Conservation (phyloP, 2,113 vertebrate genomes). For the Pongo abelii region DNA sequence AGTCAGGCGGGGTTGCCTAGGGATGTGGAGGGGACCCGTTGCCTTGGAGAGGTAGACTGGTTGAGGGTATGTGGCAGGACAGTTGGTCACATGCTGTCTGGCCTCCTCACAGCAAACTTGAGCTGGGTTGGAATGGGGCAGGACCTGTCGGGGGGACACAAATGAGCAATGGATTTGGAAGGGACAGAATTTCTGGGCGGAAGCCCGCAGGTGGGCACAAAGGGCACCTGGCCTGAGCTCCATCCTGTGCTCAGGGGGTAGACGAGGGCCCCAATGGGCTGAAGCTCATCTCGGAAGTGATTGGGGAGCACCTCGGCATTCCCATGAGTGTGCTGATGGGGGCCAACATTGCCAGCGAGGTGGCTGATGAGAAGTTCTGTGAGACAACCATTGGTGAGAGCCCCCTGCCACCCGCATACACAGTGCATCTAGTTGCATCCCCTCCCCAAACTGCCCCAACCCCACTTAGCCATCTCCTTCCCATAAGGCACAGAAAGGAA, state of each 20-base stretch:
- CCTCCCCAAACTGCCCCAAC: background rate
- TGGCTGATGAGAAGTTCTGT: slow-evolving; percentile 97
- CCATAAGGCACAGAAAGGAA: background rate
- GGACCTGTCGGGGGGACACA: background rate
- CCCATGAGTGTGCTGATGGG: slow-evolving; percentile 95
- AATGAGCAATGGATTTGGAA: background rate
- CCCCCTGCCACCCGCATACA: background rate
- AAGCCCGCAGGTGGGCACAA: background rate
- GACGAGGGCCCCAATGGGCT: slow-evolving; percentile 94
- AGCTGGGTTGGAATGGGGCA: background rate
- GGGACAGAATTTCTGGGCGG: background rate
- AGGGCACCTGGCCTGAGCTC: slow-evolving; percentile 29
- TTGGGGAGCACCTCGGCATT: slow-evolving; percentile 91
- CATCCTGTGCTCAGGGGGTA: slow-evolving; percentile 88
- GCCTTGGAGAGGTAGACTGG: background rate
- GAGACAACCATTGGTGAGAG: slow-evolving; percentile 96
- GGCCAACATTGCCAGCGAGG: slow-evolving; percentile 96
- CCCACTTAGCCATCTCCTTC: background rate
- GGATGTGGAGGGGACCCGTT: background rate
- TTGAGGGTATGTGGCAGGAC: background rate
- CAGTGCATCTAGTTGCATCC: background rate
- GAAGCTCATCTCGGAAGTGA: slow-evolving; percentile 96
- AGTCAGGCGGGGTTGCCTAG: background rate
- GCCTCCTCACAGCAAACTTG: background rate
- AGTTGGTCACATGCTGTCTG: background rate